Conservation (phyloP, 1,140 invertebrate species). For the Uloborus diversus region DNA sequence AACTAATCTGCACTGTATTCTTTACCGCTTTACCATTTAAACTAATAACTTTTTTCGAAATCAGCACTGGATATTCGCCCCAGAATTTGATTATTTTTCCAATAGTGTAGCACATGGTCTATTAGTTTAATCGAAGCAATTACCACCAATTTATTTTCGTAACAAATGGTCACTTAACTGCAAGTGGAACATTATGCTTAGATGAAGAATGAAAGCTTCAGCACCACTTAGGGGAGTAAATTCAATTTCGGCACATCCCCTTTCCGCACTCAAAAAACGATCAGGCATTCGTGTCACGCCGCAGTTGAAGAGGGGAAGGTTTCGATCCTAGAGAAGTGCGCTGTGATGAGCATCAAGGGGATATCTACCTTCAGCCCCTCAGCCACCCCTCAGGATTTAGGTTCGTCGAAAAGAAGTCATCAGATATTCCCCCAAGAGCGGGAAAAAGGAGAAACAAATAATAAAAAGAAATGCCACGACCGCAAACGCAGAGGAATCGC, state of each 20-base stretch:
- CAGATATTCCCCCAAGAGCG: slow-evolving; percentile 41
- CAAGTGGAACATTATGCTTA: too few relatives aligned
- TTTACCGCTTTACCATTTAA: too few relatives aligned
- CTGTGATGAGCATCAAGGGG: slow-evolving; percentile 31
- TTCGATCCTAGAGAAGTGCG: slow-evolving; percentile 22
- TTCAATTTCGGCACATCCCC: not conserved
- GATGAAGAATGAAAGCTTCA: too few relatives aligned
- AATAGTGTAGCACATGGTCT: too few relatives aligned
- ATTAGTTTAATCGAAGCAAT: too few relatives aligned
- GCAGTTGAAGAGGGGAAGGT: slow-evolving; percentile 13
- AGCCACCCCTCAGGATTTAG: slow-evolving; percentile 4
- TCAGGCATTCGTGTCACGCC: slow-evolving; percentile 28
- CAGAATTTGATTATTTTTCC: too few relatives aligned
- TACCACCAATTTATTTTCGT: too few relatives aligned
- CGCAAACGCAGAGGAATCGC: slow-evolving; percentile 34
- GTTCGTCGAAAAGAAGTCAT: slow-evolving; percentile 37
- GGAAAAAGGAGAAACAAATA: slow-evolving; percentile 22
- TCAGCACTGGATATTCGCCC: too few relatives aligned
- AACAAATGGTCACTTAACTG: too few relatives aligned
- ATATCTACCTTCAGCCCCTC: not conserved
- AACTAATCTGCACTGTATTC: too few relatives aligned
- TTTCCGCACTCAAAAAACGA: not conserved
- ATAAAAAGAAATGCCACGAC: slow-evolving; percentile 15
- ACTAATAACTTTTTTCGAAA: too few relatives aligned
- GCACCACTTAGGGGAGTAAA: too few relatives aligned